These are phyloP conservation scores for Meteorus sp. DNA, from an alignment of 1,140 invertebrate genomes.

Conservation along the genomic window DNA sequence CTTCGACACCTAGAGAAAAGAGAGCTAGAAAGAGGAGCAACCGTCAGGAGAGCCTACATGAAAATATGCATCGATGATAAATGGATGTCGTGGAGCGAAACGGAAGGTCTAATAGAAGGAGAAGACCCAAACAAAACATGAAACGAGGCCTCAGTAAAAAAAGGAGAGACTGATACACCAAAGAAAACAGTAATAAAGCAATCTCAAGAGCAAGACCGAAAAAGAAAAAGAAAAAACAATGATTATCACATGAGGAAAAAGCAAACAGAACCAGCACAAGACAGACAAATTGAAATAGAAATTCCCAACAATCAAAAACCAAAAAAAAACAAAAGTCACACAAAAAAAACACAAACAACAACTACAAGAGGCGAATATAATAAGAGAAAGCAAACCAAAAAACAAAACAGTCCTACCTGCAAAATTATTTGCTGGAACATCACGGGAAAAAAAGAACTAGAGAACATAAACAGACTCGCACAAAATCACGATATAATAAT, in stretches of 20 bases:
- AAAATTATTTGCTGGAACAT: slow-evolving; percentile 21
- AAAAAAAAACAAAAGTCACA: not conserved
- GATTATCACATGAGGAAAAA: not conserved
- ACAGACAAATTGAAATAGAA: not conserved
- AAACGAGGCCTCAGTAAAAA: not conserved
- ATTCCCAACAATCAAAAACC: not conserved
- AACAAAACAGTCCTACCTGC: not conserved
- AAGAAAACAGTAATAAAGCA: too few relatives aligned
- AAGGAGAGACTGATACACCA: not conserved
- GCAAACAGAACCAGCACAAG: not conserved
- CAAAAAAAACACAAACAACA: too few relatives aligned
- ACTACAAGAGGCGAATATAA: not conserved
- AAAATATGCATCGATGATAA: slow-evolving; percentile 3
- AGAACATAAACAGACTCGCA: slow-evolving; percentile 24
- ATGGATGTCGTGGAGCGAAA: slow-evolving; percentile 14
- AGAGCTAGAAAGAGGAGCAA: slow-evolving; percentile 16
- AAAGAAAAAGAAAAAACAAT: too few relatives aligned
- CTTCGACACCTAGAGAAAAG: not conserved
- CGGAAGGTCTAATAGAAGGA: not conserved
- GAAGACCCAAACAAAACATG: not conserved
- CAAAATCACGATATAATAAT: slow-evolving; percentile 19
- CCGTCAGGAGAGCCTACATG: slow-evolving; percentile 9
- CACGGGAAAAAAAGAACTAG: slow-evolving; percentile 22
- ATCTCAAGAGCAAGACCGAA: too few relatives aligned
- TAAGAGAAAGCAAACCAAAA: not conserved